Evolutionary conservation across 2,797 vertebrate genomes (phyloP).

Genomic region (Channallabes apus): DNA sequence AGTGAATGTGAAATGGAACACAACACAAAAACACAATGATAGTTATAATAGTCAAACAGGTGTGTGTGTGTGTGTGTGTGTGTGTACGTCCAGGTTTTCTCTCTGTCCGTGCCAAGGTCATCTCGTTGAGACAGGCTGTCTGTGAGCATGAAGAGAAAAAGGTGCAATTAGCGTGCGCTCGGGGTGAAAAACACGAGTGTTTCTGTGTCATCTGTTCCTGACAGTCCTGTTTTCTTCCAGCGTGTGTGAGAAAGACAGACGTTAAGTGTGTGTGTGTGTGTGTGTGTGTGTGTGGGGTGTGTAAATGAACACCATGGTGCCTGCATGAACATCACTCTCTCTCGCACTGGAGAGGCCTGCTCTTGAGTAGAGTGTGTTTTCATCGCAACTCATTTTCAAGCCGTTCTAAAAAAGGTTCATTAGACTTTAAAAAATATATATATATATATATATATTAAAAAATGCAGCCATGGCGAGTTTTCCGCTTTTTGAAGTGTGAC

Average conservation of each 20-base stretch:
- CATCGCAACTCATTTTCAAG: not conserved
- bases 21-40: not conserved
- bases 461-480: not conserved
- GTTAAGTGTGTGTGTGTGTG: constrained; percentile 27
- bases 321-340: not conserved
- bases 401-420: not conserved
- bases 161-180: constrained; percentile 40
- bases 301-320: not conserved
- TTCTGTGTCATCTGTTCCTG: constrained; percentile 49
- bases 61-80: not conserved
- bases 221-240: constrained; percentile 29
- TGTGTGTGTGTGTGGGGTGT: constrained; percentile 6
- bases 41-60: not conserved
- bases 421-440: not conserved
- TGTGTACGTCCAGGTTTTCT: not conserved
- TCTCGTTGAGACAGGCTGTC: constrained; percentile 5
- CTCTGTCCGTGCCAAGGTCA: constrained; percentile 2
- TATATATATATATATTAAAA: not conserved
- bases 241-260: constrained; percentile 18
- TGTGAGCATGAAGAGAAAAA: constrained; percentile 24
- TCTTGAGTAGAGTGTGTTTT: not conserved
- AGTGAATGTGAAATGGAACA: not conserved
- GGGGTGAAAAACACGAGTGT: constrained; percentile 25
- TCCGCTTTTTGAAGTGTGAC: not conserved
- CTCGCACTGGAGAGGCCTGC: not conserved